These are phyloP conservation scores for Apeltes quadracus DNA, from an alignment of 2,113 vertebrate species.

Conservation along the genomic window DNA sequence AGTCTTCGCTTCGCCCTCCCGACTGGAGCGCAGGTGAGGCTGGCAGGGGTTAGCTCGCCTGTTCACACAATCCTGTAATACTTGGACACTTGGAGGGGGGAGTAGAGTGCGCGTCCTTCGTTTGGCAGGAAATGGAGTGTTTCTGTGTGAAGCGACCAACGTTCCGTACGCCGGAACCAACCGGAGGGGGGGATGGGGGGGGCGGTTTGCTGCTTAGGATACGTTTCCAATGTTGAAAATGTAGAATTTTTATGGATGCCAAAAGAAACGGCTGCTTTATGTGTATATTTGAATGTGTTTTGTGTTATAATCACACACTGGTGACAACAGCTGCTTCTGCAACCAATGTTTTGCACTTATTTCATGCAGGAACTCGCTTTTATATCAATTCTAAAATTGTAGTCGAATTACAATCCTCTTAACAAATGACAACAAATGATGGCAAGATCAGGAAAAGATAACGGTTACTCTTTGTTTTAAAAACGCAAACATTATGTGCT, in stretches of 20 bases:
- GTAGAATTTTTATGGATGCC: too few species aligned
- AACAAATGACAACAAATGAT: not conserved
- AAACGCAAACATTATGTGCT: too few species aligned
- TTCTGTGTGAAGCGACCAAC: slow-evolving; percentile 42
- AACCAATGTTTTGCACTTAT: not conserved
- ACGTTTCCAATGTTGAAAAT: slow-evolving; percentile 7
- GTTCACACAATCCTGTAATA: slow-evolving; percentile 62
- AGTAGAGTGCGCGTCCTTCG: slow-evolving; percentile 20
- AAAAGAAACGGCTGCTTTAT: too few species aligned
- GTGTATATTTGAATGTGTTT: too few species aligned
- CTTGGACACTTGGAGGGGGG: slow-evolving; percentile 43
- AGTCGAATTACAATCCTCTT: not conserved
- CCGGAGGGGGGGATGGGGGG: not conserved
- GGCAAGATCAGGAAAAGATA: not conserved
- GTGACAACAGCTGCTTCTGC: not conserved
- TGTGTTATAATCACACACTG: not conserved
- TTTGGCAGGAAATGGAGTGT: slow-evolving; percentile 59
- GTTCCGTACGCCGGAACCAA: slow-evolving; percentile 11
- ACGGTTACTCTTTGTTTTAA: not conserved
- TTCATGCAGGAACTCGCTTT: not conserved
- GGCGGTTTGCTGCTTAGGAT: not conserved
- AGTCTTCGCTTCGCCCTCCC: slow-evolving; percentile 63
- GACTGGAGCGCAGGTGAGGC: slow-evolving; percentile 63
- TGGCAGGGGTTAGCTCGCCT: slow-evolving; percentile 49
- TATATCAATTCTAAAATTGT: not conserved